Conservation (phyloP, 2,797 vertebrate species). For the Bovichtus diacanthus region DNA sequence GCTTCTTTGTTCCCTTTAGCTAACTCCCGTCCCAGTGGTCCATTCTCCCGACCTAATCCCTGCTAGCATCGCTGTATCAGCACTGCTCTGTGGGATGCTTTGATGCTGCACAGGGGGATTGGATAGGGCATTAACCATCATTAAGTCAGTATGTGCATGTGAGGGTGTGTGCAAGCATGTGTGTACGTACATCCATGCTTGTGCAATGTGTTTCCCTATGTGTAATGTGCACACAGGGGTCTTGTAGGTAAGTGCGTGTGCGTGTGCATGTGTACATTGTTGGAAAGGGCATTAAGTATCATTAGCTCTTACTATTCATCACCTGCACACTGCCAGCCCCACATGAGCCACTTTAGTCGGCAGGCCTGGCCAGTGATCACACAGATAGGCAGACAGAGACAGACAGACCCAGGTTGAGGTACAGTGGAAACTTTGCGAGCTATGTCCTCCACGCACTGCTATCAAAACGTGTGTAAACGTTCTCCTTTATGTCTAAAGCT, state of each 20-base stretch:
- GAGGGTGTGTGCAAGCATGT: background rate
- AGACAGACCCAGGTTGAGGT: slow-evolving; percentile 54
- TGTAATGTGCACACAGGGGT: slow-evolving; percentile 35
- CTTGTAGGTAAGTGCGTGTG: slow-evolving; percentile 13
- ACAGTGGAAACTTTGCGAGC: slow-evolving; percentile 31
- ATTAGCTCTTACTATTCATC: slow-evolving; percentile 77
- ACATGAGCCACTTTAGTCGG: slow-evolving; percentile 67
- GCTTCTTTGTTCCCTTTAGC: slow-evolving; percentile 59
- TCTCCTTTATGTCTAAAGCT: slow-evolving; percentile 6
- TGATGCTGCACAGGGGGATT: slow-evolving; percentile 78
- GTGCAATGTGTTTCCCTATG: slow-evolving; percentile 38
- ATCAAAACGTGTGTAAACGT: slow-evolving; percentile 40
- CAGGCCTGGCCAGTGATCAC: slow-evolving; percentile 70
- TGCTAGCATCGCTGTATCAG: slow-evolving; percentile 67
- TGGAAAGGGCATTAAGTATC: slow-evolving; percentile 72
- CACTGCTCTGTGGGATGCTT: slow-evolving; percentile 67
- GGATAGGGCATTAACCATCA: slow-evolving; percentile 79
- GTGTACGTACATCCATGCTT: slow-evolving; percentile 15
- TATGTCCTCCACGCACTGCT: slow-evolving; percentile 36
- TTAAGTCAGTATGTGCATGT: slow-evolving; percentile 55
- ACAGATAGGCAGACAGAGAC: slow-evolving; percentile 64
- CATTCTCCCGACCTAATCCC: slow-evolving; percentile 71
- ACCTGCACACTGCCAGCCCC: slow-evolving; percentile 73
- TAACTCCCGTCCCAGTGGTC: slow-evolving; percentile 58
- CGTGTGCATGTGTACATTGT: slow-evolving; percentile 26